A percentile compares a stretch with the other conserved stretches of the same genome.
Conservation (phyloP, 2,113 vertebrate genomes). For the Ammodytes marinus region DNA sequence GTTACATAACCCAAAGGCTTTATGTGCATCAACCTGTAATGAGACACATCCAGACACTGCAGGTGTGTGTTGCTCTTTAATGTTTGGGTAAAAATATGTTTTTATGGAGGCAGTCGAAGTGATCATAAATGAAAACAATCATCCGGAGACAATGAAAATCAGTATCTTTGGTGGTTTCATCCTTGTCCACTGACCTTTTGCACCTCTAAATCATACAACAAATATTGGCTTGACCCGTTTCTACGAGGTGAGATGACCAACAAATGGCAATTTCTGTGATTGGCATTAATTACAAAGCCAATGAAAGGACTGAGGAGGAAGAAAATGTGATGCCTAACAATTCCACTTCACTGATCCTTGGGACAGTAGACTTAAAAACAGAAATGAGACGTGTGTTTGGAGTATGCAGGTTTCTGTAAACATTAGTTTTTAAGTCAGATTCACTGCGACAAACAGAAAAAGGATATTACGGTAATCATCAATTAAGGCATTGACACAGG, state of each 20-base stretch:
- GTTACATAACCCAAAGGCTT: not conserved
- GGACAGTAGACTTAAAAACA: slow-evolving; percentile 13
- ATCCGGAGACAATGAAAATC: slow-evolving; percentile 33
- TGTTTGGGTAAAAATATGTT: slow-evolving; percentile 22
- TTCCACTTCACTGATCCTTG: not conserved
- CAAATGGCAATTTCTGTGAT: slow-evolving; percentile 17
- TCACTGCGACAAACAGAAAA: slow-evolving; percentile 62
- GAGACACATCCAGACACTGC: not conserved
- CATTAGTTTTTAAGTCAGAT: slow-evolving; percentile 55
- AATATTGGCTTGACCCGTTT: slow-evolving; percentile 19
- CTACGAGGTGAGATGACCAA: slow-evolving; percentile 5
- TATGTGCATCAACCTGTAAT: not conserved
- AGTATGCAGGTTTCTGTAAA: slow-evolving; percentile 55
- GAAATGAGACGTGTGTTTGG: slow-evolving; percentile 25
- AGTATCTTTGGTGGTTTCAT: slow-evolving; percentile 64
- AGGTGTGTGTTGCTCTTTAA: slow-evolving; percentile 10
- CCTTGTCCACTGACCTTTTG: slow-evolving; percentile 17
- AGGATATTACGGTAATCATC: slow-evolving; percentile 31
- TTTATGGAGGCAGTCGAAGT: slow-evolving; percentile 40
- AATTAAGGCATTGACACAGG: slow-evolving; percentile 80
- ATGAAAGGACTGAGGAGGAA: slow-evolving; percentile 13
- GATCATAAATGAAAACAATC: slow-evolving; percentile 23
- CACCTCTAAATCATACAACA: slow-evolving; percentile 32
- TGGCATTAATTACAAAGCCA: slow-evolving; percentile 29
- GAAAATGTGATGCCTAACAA: slow-evolving; percentile 12